Conservation (phyloP, 2,888 invertebrate genomes). For the Lycocerus yunnanus region DNA sequence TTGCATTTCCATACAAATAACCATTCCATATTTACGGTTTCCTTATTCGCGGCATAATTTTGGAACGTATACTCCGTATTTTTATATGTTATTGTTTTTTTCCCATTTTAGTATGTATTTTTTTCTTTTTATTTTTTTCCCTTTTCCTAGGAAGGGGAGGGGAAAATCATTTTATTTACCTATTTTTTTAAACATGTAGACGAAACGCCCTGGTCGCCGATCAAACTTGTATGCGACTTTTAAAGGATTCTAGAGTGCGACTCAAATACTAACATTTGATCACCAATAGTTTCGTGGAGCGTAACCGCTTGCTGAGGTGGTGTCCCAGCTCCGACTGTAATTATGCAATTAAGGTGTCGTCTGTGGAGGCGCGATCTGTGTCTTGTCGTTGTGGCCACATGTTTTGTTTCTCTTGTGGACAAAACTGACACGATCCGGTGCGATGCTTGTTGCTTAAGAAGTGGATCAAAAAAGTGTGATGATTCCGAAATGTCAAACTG, state of each 20-base stretch:
- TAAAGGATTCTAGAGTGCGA: slow-evolving; percentile 84
- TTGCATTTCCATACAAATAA: too few relatives aligned
- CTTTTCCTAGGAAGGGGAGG: too few relatives aligned
- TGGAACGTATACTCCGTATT: too few relatives aligned
- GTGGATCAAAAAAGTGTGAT: slow-evolving; percentile 99
- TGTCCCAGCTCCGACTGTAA: slow-evolving; percentile 98
- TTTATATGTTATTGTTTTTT: too few relatives aligned
- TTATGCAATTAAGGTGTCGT: slow-evolving; percentile 79
- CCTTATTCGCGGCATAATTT: too few relatives aligned
- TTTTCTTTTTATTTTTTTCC: too few relatives aligned
- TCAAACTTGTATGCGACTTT: slow-evolving; percentile 91
- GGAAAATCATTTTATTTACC: too few relatives aligned
- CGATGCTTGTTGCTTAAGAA: slow-evolving; percentile 88
- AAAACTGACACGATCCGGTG: slow-evolving; percentile 99
- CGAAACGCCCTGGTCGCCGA: slow-evolving; percentile 98
- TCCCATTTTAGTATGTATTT: too few relatives aligned
- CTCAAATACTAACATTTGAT: slow-evolving; percentile 96
- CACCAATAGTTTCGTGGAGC: slow-evolving; percentile 98
- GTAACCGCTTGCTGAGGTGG: slow-evolving; percentile 95
- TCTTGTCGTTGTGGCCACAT: slow-evolving; percentile 92
- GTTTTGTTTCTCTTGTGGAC: slow-evolving; percentile 96
- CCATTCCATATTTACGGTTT: too few relatives aligned
- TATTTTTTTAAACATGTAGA: too few relatives aligned
- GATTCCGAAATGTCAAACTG: slow-evolving; percentile 99
- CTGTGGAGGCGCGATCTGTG: slow-evolving; percentile 90